Conservation (phyloP, 2,797 vertebrate genomes). For the Sandelia bainsii region DNA sequence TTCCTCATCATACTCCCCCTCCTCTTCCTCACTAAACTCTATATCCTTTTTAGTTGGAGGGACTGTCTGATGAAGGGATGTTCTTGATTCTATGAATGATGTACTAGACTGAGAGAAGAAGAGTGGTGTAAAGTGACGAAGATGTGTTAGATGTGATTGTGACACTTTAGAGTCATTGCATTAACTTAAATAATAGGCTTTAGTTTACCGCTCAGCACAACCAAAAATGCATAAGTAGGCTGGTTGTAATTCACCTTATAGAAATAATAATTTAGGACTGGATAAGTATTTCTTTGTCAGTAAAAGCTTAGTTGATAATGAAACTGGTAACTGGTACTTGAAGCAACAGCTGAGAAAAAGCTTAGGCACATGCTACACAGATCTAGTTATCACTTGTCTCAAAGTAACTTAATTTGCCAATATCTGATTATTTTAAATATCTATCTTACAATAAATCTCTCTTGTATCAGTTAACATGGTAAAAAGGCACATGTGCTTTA, state of each 20-base stretch:
- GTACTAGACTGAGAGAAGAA: conserved; percentile 74
- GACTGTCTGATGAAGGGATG: conserved; percentile 58
- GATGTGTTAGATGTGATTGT: conserved; percentile 35
- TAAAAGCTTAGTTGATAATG: background rate
- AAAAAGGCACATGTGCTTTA: background rate
- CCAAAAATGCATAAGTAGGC: background rate
- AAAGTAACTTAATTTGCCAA: no score
- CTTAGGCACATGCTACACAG: background rate
- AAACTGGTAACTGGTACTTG: background rate
- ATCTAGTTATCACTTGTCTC: no score
- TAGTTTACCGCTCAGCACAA: conserved; percentile 16
- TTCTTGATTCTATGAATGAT: conserved; percentile 70
- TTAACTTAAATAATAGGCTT: background rate
- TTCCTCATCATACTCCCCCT: conserved; percentile 66
- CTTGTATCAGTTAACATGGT: background rate
- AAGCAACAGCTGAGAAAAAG: background rate
- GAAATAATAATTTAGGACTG: background rate
- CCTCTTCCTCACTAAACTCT: conserved; percentile 76
- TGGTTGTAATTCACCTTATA: background rate
- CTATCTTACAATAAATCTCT: background rate
- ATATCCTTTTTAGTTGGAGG: conserved; percentile 59
- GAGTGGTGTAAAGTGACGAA: conserved; percentile 62
- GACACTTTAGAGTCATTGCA: conserved; percentile 27
- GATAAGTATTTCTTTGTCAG: background rate
- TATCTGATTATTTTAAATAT: no score